Percentiles rank a stretch among this genome's conserved stretches.
These are phyloP conservation scores for Hiodon tergisus DNA, from an alignment of 2,113 vertebrate genomes.

Conservation along the genomic window DNA sequence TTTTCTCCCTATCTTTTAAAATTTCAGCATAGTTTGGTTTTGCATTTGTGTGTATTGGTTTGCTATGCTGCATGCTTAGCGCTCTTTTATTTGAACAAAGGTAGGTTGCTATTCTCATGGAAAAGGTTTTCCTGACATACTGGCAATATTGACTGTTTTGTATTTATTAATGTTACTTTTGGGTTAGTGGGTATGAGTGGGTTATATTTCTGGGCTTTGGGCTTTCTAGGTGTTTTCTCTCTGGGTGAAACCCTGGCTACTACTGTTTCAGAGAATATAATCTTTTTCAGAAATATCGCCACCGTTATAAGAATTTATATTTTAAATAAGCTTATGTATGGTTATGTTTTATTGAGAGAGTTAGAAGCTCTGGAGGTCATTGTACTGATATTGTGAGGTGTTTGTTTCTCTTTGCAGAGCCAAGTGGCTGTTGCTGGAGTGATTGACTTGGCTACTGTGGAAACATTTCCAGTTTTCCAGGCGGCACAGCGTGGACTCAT, in stretches of 20 bases:
- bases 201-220: not conserved
- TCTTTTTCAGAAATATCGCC: no score
- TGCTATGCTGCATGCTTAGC: conserved; percentile 58
- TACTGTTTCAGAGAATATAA: not conserved
- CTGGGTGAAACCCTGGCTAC: not conserved
- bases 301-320: no score
- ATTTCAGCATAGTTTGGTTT: conserved; percentile 11
- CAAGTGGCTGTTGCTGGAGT: conserved; percentile 77
- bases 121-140: no score
- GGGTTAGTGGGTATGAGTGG: not conserved
- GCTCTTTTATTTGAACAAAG: conserved; percentile 37
- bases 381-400: conserved; percentile 23
- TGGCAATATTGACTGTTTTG: no score
- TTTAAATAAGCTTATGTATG: no score
- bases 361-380: conserved; percentile 1
- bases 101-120: conserved; percentile 31
- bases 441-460: conserved; percentile 88
- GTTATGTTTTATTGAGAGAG: not conserved
- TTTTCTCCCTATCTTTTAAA: conserved; percentile 2
- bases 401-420: conserved; percentile 62
- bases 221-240: not conserved
- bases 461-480: conserved; percentile 83
- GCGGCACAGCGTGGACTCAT: conserved; percentile 87
- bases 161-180: not conserved
- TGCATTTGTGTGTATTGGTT: conserved; percentile 17